Base-by-base conservation (phyloP, 1,140 invertebrate genomes). In the Magallana gigas region DNA sequence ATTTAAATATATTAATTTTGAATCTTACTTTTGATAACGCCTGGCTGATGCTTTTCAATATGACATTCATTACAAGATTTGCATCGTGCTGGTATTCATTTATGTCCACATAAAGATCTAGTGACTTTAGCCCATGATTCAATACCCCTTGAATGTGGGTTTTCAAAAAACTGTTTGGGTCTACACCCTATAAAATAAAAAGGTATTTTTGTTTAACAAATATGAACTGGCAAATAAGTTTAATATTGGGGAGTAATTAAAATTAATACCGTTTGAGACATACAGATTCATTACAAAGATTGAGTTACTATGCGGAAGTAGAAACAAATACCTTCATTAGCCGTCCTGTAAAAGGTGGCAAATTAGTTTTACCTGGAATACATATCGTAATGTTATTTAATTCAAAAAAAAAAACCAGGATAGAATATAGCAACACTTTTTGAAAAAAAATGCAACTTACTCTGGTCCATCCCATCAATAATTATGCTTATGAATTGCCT, bases 321-420 rank as follows among this genome's bases (percentile, higher is more conserved):
- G 5, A 48, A 48, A 48, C 36, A 48, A 68, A 48, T 85, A 85
- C 85, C 71, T 86, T 86, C 36, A 76, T 59, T 82, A 11, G 9
- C 71, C 88, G 5, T 62, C 88, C 88, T 23, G 62, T 84, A 82
- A 88, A 88, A 29, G 86, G 88, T 58, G 88, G 88, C 4, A 88
- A 60, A 80, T 88, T 84, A 18, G 85, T 86, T 84, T 88, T 88
- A 18, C 81, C 88, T 88, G 57, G 60, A 80, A 29, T 18, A 36
- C 8, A 80, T 36, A 56, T 56, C 23, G 29, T 7, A 18, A 36
- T 80, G 8, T 36, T 29, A 80, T 23, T 36, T 11, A 23, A 6
- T 36, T 18, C 0, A 23, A 9, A 80, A 80, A 80, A 0, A 36
- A 23, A 23, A 23, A 23, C 23, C 36, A 48, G 2, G 36, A 5